Evolutionary conservation across 2,888 invertebrate genomes (phyloP), one percentile per base, ranked within the genome.

Genomic region (Oegoconia quadripuncta): DNA sequence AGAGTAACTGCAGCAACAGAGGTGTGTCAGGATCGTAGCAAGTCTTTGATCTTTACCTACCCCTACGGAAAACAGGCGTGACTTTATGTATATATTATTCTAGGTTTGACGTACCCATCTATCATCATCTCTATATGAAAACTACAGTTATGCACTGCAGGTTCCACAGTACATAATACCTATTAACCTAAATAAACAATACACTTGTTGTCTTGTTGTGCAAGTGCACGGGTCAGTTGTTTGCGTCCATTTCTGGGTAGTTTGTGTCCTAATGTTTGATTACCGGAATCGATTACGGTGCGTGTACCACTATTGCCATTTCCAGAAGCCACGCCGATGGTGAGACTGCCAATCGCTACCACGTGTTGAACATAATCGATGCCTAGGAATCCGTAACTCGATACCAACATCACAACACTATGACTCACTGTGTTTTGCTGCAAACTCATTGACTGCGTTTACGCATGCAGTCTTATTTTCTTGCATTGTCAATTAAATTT

Each of bases 361-460:
- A 62, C 55, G 59, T 59, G 52, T 39, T 12, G 38, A 37, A 27
- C 42, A 35, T 54, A 48, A 49, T 29, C 35, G 42, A 50, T 48
- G 46, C 52, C 42, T 51, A 55, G 55, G 55, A 64, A 52, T 50
- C 34, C 26, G 66, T 49, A 58, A 67, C 41, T 20, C 29, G 58
- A 54, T 16, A 23, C 39, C 27, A 13, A 22, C 26, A 31, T 27
- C 29, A 27, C n/a, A 30, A 25, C 26, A 31, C 32, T 26, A 18
- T 48, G 55, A 55, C 36, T 59, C 59, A 62, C 25, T 27, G 27
- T 46, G 23, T 28, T 29, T 23, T 37, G 30, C 23, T 35, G 30
- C 37, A 34, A 25, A 28, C 13, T 40, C 41, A 43, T 39, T 42
- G 37, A 38, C 29, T 39, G 40, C 40, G 35, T 40, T n/a, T 39